Conservation (phyloP, 2,888 invertebrate species). For the Malthinus flaveolus region DNA sequence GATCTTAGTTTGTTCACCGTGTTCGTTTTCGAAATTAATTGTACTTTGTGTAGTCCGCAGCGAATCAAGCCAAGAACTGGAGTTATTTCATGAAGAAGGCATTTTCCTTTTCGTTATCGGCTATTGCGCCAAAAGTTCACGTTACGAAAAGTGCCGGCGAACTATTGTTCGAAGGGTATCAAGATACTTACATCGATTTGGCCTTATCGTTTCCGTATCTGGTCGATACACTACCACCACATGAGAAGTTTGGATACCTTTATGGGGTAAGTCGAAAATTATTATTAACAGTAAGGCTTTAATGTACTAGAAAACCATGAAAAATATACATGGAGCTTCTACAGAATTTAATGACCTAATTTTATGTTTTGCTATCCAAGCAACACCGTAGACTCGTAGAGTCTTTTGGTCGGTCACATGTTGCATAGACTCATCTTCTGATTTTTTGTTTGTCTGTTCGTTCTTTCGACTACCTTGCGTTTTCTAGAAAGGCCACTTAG, state of each 20-base stretch:
- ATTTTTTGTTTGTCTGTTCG: no score
- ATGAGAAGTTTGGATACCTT: constrained; percentile 87
- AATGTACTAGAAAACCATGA: no score
- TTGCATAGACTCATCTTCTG: no score
- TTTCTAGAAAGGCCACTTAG: no score
- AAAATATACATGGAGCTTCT: no score
- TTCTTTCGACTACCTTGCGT: no score
- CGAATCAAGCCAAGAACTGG: constrained; percentile 63
- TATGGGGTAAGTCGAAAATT: constrained; percentile 60
- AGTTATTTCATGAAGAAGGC: constrained; percentile 60
- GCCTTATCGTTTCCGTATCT: constrained; percentile 64
- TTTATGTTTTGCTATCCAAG: no score
- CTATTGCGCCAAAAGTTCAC: constrained; percentile 60
- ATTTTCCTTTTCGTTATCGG: constrained; percentile 62
- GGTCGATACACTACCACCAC: constrained; percentile 56
- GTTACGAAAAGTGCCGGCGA: constrained; percentile 68
- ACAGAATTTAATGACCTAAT: no score
- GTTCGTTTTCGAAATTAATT: neutral
- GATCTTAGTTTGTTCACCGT: no score
- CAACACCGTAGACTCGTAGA: no score
- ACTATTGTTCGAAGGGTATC: constrained; percentile 79
- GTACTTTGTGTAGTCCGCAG: constrained; percentile 59
- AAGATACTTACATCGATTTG: constrained; percentile 71
- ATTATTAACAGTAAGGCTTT: neutral
- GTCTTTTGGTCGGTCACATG: no score